Base-by-base conservation (phyloP, 2,113 vertebrate genomes). In the Malurus cyaneus region DNA sequence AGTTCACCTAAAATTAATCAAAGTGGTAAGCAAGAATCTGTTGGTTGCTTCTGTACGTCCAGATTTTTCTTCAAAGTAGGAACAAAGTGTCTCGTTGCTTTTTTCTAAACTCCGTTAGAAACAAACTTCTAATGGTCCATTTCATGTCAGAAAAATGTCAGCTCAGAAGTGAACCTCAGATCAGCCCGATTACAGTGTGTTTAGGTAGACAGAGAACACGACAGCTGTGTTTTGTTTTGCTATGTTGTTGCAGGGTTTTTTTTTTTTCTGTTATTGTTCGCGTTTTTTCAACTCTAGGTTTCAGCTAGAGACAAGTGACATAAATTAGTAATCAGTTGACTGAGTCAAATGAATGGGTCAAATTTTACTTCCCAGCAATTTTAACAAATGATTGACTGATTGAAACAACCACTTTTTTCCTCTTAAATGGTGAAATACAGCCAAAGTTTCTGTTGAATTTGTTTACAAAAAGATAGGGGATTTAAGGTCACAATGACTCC, bases 111-210 rank as follows among this genome's bases (percentile, higher is more conserved):
- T 69, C 23, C 24, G 6, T 21, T 88, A 81, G 73, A 93, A 94
- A 95, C 20, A 93, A 81, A 81, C n/a, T 78, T 67, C 59, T 39
- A 95, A 91, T 34, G 18, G n/a, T 79, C 94, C 66, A 90, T 93
- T 96, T 95, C 69, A 89, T 79, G 96, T 94, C 29, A 92, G 57
- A 94, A 92, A 90, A 96, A 36, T 13, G 6, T 73, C 67, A 93
- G 70, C 66, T 79, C 34, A 85, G 42, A 94, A 87, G 53, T 41
- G 36, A 97, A 90, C 8, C 8, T 95, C 12, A n/a, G 44, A 93
- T 95, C 95, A 94, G 32, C 80, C 71, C 56, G 46, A 81, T 79
- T 93, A 80, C 16, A 86, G 41, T 67, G 46, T 93, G 41, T 71
- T 90, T 93, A 69, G 65, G 44, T n/a, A 92, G 29, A 23, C 11